phyloP scores from a whole-genome alignment of 2,888 invertebrate genomes.

The Automeris io region DNA sequence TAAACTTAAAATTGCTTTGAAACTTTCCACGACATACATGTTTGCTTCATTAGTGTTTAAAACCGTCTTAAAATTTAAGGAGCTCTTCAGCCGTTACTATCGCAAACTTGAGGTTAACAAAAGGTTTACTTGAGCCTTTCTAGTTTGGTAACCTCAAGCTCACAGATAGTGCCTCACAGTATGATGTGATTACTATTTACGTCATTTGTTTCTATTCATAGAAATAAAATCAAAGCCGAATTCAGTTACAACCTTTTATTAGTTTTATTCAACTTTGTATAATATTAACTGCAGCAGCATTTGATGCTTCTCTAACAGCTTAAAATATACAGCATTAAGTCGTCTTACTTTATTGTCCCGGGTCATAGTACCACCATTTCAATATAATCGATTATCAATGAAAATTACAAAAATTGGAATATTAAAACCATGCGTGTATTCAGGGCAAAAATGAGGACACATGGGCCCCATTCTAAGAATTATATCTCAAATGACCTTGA shows the following conservation, averaged over 20 bases:
- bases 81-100: no score
- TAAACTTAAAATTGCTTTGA: no score
- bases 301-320: conserved; percentile 5
- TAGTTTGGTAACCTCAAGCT: no score
- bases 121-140: no score
- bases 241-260: conserved; percentile 11
- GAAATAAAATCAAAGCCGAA: conserved; percentile 3
- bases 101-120: no score
- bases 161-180: no score
- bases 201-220: no score
- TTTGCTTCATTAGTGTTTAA: no score
- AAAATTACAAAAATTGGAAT: background rate
- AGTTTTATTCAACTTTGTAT: conserved; percentile 11
- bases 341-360: conserved; percentile 12
- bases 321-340: conserved; percentile 7
- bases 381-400: background rate
- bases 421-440: background rate
- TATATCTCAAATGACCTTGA: no score
- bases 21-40: no score
- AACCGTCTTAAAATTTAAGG: no score
- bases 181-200: no score
- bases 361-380: conserved; percentile 1
- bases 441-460: background rate
- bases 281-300: conserved; percentile 1
- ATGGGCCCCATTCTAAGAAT: background rate